Base-by-base conservation (phyloP, 92 coral and sea anemone species). In the Ricordea florida region DNA sequence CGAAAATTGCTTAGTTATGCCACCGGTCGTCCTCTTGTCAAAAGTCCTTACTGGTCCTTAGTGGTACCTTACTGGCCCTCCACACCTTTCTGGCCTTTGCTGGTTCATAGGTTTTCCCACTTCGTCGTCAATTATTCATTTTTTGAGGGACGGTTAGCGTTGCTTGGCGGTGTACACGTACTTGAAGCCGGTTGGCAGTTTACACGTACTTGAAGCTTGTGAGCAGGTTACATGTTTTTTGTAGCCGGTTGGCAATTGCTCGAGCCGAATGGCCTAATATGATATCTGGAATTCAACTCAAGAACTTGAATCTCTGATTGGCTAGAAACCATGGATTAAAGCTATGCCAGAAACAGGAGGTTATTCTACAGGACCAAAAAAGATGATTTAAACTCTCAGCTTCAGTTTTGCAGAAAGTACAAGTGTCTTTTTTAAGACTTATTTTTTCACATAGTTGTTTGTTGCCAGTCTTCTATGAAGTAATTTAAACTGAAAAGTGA, bases 21-120 rank as follows among this genome's bases (percentile, higher is more conserved):
- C 66, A 14, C 67, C 74, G 6, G 74, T 24, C 56, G 46, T 43
- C 1, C 82, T 81, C 35, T 13, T 73, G 29, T 61, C 51, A 1
- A 59, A 66, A 37, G 75, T 41, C 1, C 37, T 79, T 11, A 55
- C 27, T 28, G 87, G 6, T 45, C 80, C 0, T 18, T 81, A 34
- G 62, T 73, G 13, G 70, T 75, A 4, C 87, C 88, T 4, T 66
- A 13, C 22, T 81, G 87, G 83, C 83, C 83, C 5, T 86, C 91
- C 7, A 44, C 79, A 23, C 56, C 42, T 42, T 79, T 79, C 57
- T 85, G 82, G 72, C 86, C 83, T 16, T 29, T 84, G 5, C 21
- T 74, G 7, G 64, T 68, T 27, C 60, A 30, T 6, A 42, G 20
- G 18, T 65, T 44, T 66, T 17, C 36, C 18, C 21, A 15, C 8